Percentiles rank a stretch among this genome's conserved stretches.
Evolutionary conservation across 30 jellyfish, hydroid and myxozoan genomes (phyloP).

Genomic region (Chrysaora quinquecirrha): DNA sequence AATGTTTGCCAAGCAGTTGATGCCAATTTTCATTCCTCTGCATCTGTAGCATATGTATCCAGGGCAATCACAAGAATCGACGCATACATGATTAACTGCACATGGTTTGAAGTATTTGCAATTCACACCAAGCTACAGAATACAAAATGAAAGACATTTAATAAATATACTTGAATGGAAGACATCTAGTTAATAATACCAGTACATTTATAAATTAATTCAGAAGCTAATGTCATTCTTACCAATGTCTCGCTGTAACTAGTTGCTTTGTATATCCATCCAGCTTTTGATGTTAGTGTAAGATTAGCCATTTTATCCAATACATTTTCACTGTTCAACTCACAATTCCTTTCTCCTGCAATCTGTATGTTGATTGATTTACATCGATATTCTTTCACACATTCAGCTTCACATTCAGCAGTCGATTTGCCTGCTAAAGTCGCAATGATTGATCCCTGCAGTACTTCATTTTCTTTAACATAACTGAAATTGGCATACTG

Average conservation of each 20-base stretch:
- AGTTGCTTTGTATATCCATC: conserved; percentile 35
- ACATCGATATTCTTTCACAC: neutral
- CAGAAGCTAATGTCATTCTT: neutral
- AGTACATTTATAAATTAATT: too few species aligned
- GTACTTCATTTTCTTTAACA: neutral
- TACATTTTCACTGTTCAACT: neutral
- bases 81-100: neutral
- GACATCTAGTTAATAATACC: neutral
- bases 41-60: conserved; percentile 7
- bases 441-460: neutral
- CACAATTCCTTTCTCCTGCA: conserved; percentile 1
- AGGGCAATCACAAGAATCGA: conserved; percentile 17
- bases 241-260: conserved; percentile 15
- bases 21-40: neutral
- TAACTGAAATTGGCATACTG: neutral
- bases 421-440: neutral
- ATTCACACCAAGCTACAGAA: conserved; percentile 13
- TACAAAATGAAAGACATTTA: neutral
- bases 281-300: neutral
- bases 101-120: conserved; percentile 17
- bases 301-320: neutral
- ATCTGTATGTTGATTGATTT: neutral
- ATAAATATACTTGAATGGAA: neutral
- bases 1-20: neutral
- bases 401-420: neutral